A percentile compares a stretch with the other conserved stretches of the same genome.
Evolutionary conservation across 2,113 vertebrate genomes (phyloP).

Genomic region (Saguinus midas): DNA sequence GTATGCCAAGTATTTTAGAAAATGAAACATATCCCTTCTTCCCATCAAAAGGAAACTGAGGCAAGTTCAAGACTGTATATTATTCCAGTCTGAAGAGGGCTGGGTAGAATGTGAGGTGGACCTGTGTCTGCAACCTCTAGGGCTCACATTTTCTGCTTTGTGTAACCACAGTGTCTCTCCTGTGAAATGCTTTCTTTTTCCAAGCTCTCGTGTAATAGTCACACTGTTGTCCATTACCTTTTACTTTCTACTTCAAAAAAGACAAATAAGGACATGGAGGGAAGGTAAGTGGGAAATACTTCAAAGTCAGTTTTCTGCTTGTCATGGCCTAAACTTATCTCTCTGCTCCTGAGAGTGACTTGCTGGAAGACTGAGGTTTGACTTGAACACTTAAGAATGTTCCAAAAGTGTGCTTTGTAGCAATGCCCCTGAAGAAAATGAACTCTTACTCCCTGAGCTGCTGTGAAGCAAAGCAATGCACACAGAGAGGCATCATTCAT

Average conservation of each 20-base stretch:
- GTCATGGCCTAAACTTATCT: conserved; percentile 76
- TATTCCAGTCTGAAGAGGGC: not conserved
- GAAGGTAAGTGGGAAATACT: conserved; percentile 76
- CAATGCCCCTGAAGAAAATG: conserved; percentile 73
- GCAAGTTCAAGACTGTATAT: not conserved
- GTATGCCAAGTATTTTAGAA: not conserved
- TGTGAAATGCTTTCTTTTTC: conserved; percentile 20
- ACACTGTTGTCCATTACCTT: conserved; percentile 71
- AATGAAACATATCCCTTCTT: not conserved
- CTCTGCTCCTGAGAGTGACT: conserved; percentile 72
- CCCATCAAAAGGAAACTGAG: not conserved
- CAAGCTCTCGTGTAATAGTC: conserved; percentile 57
- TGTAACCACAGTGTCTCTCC: not conserved
- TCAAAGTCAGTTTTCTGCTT: conserved; percentile 80
- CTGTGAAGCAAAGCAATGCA: conserved; percentile 65
- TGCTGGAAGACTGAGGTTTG: conserved; percentile 73
- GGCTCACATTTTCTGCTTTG: not conserved
- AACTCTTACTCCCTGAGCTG: conserved; percentile 68
- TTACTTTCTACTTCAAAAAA: conserved; percentile 77
- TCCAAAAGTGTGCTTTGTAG: conserved; percentile 77
- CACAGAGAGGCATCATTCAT: conserved; percentile 70
- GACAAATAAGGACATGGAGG: conserved; percentile 75
- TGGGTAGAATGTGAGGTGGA: fast-evolving
- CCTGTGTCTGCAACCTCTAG: too few relatives aligned
- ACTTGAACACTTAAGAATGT: conserved; percentile 74